phyloP scores from a whole-genome alignment of 2,888 invertebrate genomes.

The Euzophera pinguis region DNA sequence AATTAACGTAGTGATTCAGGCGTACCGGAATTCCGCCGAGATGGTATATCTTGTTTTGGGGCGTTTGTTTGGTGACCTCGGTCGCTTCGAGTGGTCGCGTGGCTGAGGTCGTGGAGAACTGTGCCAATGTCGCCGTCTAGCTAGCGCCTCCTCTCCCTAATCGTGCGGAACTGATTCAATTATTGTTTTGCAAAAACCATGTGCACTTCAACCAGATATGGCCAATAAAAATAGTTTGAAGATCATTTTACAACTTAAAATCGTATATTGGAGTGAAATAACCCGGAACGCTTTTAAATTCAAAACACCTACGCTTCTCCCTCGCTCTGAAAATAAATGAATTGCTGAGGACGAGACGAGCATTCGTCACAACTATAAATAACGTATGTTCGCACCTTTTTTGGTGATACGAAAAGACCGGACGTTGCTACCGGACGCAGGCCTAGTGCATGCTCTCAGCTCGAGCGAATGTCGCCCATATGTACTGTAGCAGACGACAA shows the following conservation, averaged over 20 bases:
- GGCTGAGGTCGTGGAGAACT: conserved; percentile 69
- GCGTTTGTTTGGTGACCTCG: conserved; percentile 70
- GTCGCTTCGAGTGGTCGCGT: conserved; percentile 44
- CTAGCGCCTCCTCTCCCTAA: conserved; percentile 42
- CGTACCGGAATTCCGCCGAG: conserved; percentile 66
- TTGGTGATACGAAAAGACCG: conserved; percentile 75
- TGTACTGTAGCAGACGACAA: conserved; percentile 32
- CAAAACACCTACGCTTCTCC: conserved; percentile 51
- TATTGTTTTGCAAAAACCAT: conserved; percentile 26
- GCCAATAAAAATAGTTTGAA: neutral
- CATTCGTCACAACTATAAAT: conserved; percentile 73
- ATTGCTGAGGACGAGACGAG: conserved; percentile 50
- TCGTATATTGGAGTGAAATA: conserved; percentile 27
- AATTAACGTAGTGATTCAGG: conserved; percentile 64
- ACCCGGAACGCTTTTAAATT: conserved; percentile 40
- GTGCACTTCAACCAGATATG: neutral
- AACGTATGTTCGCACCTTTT: conserved; percentile 74
- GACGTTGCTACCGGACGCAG: conserved; percentile 72
- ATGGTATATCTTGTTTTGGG: conserved; percentile 64
- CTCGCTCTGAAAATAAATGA: conserved; percentile 64
- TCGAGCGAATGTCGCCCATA: conserved; percentile 54
- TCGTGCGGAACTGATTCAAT: conserved; percentile 63
- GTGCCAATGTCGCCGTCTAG: conserved; percentile 70
- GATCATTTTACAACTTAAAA: neutral
- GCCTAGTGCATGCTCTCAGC: conserved; percentile 56